These are phyloP conservation scores for Drosophila tristis DNA, from an alignment of 1,140 invertebrate species.

Conservation along the genomic window DNA sequence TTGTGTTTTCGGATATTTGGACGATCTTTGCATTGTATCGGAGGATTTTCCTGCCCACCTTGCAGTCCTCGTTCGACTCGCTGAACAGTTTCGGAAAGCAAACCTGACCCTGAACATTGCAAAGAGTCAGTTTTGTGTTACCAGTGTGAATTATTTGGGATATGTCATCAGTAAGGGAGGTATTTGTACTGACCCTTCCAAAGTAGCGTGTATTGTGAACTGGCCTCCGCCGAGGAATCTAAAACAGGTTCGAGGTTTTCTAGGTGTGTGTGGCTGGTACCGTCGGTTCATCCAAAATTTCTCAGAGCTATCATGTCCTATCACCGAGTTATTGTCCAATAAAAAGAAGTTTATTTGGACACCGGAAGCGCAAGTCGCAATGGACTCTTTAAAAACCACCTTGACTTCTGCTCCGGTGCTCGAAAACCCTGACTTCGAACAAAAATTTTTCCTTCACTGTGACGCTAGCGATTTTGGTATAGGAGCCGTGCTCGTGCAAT, in stretches of 20 bases:
- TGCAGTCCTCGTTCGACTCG: neutral
- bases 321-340: conserved; percentile 4
- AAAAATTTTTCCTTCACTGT: conserved; percentile 9
- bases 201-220: conserved; percentile 15
- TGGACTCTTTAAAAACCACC: neutral
- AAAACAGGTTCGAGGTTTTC: too few species aligned
- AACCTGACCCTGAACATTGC: conserved; percentile 4
- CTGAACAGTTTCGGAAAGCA: conserved; percentile 10
- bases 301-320: neutral
- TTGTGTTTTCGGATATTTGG: conserved; percentile 20
- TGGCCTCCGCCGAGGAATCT: conserved; percentile 15
- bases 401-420: conserved; percentile 10
- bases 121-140: conserved; percentile 9
- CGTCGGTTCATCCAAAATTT: conserved; percentile 15
- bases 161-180: conserved; percentile 2
- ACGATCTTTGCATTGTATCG: too few species aligned
- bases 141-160: neutral
- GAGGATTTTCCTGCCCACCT: too few species aligned
- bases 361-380: too few species aligned
- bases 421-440: conserved; percentile 1
- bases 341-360: conserved; percentile 20
- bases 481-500: neutral
- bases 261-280: conserved; percentile 11
- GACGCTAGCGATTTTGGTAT: conserved; percentile 6
- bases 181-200: conserved; percentile 8